A percentile compares a stretch with the other conserved stretches of the same genome.
phyloP scores from a whole-genome alignment of 2,113 vertebrate genomes.

The Heliornis fulica region DNA sequence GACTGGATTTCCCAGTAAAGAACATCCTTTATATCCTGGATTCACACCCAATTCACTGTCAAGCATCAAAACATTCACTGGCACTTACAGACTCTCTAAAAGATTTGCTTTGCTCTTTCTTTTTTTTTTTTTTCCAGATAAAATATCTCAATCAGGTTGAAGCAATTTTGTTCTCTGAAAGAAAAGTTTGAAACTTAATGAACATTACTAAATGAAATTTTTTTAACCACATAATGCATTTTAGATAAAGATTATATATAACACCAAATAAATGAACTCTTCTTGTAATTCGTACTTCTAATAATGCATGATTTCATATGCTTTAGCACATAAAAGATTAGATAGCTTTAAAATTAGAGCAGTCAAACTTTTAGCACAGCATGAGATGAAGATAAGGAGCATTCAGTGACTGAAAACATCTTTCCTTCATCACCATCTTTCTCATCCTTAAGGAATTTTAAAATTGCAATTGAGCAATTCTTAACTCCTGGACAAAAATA shows the following conservation, averaged over 20 bases:
- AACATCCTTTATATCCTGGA: neutral
- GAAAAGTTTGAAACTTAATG: neutral
- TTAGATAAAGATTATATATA: slow-evolving; percentile 38
- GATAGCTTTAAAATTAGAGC: slow-evolving; percentile 54
- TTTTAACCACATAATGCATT: neutral
- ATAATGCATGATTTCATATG: slow-evolving; percentile 30
- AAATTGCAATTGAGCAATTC: slow-evolving; percentile 34
- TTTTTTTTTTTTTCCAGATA: neutral
- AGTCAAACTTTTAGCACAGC: slow-evolving; percentile 45
- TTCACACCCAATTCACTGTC: neutral
- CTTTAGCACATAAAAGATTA: slow-evolving; percentile 48
- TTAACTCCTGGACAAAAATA: slow-evolving; percentile 43
- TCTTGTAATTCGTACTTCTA: slow-evolving; percentile 20
- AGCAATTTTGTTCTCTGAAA: slow-evolving; percentile 20
- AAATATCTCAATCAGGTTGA: slow-evolving; percentile 16
- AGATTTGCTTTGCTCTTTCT: neutral
- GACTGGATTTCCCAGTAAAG: neutral
- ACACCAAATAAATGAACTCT: slow-evolving; percentile 26
- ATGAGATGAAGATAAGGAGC: slow-evolving; percentile 42
- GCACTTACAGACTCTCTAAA: neutral
- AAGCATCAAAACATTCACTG: neutral
- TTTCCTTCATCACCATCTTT: slow-evolving; percentile 30
- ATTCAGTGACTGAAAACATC: slow-evolving; percentile 17
- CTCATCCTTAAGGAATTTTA: slow-evolving; percentile 37
- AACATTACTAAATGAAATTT: neutral